A percentile compares a stretch with the other conserved stretches of the same genome.
These are phyloP conservation scores for Hydrophis major DNA, from an alignment of 2,797 vertebrate species.

Conservation along the genomic window DNA sequence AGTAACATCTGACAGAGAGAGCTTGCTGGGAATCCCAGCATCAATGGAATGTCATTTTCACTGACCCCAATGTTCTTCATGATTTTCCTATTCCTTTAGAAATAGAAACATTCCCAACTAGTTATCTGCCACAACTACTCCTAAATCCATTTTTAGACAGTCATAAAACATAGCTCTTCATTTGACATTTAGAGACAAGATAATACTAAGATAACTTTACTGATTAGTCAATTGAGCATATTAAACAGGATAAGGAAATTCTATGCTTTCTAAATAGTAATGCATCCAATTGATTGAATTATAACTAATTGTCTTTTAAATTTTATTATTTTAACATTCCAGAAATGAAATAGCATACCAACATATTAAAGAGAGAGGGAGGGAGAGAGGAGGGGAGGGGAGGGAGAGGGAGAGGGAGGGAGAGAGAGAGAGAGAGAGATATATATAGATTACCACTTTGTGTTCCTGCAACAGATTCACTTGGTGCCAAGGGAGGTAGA, in stretches of 20 bases:
- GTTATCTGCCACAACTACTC: not conserved
- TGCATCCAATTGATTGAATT: not conserved
- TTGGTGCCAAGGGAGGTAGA: slow-evolving; percentile 76
- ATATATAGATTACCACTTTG: slow-evolving; percentile 81
- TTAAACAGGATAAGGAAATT: not conserved
- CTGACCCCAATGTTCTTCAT: not conserved
- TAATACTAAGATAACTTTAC: not conserved
- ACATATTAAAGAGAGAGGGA: too few species aligned
- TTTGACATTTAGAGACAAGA: not conserved
- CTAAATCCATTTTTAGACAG: not conserved
- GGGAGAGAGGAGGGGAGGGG: fast-evolving
- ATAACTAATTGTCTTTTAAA: not conserved
- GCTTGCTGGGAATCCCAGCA: not conserved
- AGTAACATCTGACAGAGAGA: not conserved
- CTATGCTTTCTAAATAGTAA: not conserved
- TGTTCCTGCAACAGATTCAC: slow-evolving; percentile 71
- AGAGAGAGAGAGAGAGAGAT: not conserved
- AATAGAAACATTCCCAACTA: not conserved
- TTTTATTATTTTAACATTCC: not conserved
- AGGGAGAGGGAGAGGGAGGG: too few species aligned
- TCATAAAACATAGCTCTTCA: not conserved
- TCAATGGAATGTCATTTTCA: not conserved
- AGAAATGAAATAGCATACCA: not conserved
- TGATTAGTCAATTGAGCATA: not conserved
- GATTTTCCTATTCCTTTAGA: not conserved